phyloP scores from a whole-genome alignment of 2,888 invertebrate genomes.

The Platycnemis pennipes region DNA sequence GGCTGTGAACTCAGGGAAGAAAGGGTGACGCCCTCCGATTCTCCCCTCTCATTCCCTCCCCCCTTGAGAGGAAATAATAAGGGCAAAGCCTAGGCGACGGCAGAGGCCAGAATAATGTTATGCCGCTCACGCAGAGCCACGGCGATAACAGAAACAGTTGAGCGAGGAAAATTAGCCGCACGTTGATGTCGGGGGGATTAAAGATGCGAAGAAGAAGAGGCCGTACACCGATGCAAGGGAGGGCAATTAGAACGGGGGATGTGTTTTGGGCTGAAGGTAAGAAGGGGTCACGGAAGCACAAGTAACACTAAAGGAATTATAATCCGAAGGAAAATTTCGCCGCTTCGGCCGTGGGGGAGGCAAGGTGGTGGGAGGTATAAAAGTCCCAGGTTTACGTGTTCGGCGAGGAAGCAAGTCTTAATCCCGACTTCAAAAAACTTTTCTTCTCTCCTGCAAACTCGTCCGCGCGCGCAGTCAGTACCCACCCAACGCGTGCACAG shows the following conservation, averaged over 20 bases:
- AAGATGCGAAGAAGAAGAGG: not conserved
- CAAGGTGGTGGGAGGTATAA: not conserved
- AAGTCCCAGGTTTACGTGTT: not conserved
- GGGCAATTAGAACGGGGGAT: not conserved
- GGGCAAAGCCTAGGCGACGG: not conserved
- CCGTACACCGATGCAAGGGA: not conserved
- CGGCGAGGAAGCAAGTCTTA: not conserved
- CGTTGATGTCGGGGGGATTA: not conserved
- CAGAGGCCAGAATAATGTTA: not conserved
- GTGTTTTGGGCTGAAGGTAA: not conserved
- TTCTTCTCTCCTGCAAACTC: not conserved
- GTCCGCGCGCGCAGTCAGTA: not conserved
- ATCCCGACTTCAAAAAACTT: not conserved
- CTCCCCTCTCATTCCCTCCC: not conserved
- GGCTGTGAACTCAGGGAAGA: not conserved
- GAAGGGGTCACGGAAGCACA: not conserved
- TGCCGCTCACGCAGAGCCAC: not conserved
- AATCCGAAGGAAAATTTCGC: not conserved
- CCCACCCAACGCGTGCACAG: not conserved
- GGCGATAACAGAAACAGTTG: constrained; percentile 1
- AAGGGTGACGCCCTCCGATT: not conserved
- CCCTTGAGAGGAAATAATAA: not conserved
- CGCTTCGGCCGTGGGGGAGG: not conserved
- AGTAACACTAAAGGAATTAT: not conserved
- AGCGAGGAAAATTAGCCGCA: constrained; percentile 2